Conservation (phyloP, 2,888 invertebrate species). For the Resseliella maxima region DNA sequence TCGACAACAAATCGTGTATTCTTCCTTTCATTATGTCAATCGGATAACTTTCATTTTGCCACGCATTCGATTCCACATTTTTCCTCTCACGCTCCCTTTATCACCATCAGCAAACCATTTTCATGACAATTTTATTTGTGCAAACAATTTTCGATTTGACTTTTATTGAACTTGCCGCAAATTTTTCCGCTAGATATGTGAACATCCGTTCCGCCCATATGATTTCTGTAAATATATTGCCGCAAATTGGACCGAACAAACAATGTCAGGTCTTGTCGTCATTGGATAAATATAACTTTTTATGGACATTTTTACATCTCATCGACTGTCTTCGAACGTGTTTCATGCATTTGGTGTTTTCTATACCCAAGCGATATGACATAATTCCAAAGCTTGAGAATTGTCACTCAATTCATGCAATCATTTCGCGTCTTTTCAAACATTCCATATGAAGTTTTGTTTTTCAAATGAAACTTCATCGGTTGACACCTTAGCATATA, state of each 20-base stretch:
- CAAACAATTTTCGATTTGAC: background rate
- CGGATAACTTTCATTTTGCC: background rate
- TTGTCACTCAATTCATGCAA: background rate
- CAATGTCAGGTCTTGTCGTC: background rate
- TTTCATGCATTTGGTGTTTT: background rate
- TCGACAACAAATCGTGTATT: background rate
- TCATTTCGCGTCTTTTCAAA: too few species aligned
- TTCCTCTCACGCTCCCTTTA: background rate
- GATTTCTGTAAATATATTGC: background rate
- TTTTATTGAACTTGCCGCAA: background rate
- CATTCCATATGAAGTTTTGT: too few species aligned
- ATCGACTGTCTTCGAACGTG: background rate
- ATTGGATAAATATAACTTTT: constrained; percentile 15
- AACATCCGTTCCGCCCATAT: background rate
- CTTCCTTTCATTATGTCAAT: background rate
- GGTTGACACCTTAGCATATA: too few species aligned
- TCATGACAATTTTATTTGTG: background rate
- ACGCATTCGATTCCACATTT: background rate
- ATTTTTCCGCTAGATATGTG: background rate
- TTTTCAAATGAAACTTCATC: too few species aligned
- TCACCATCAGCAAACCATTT: too few species aligned
- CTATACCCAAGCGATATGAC: background rate
- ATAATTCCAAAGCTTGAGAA: background rate
- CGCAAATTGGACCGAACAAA: background rate
- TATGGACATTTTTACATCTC: constrained; percentile 8